phyloP scores from a whole-genome alignment of 2,888 invertebrate genomes.

The Stegophylla sp. region DNA sequence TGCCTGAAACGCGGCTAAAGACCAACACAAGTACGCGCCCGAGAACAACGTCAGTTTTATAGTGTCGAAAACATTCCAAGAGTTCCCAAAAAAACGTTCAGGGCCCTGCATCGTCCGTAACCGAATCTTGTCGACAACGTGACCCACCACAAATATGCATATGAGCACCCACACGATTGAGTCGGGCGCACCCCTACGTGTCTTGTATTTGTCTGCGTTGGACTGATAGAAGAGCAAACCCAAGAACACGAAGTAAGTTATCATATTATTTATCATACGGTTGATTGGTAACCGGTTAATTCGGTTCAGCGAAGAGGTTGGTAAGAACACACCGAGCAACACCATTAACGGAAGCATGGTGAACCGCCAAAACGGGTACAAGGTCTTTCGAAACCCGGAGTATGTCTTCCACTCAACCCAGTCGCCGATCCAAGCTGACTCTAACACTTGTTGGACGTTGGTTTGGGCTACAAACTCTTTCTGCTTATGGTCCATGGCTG shows the following conservation, averaged over 20 bases:
- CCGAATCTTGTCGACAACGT: constrained; percentile 10
- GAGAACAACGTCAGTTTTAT: constrained; percentile 70
- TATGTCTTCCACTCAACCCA: constrained; percentile 71
- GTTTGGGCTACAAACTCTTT: constrained; percentile 80
- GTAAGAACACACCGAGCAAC: neutral
- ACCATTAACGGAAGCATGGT: neutral
- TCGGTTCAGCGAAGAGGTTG: neutral
- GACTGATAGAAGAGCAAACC: constrained; percentile 48
- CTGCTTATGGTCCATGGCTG: constrained; percentile 75
- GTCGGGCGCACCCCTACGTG: constrained; percentile 32
- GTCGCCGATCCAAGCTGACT: constrained; percentile 73
- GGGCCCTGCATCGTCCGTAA: constrained; percentile 65
- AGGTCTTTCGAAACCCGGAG: constrained; percentile 62
- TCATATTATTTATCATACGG: constrained; percentile 48
- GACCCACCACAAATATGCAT: constrained; percentile 35
- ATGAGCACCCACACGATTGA: neutral
- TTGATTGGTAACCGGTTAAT: constrained; percentile 45
- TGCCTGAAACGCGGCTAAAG: constrained; percentile 70
- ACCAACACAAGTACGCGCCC: constrained; percentile 72
- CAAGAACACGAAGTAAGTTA: constrained; percentile 46
- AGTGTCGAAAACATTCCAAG: constrained; percentile 72
- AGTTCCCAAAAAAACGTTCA: constrained; percentile 68
- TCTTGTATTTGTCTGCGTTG: constrained; percentile 38
- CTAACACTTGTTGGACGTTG: constrained; percentile 72
- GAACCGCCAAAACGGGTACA: constrained; percentile 1